A percentile compares a stretch with the other conserved stretches of the same genome.
phyloP scores from a whole-genome alignment of 2,113 vertebrate genomes.

The Carettochelys insculpta region DNA sequence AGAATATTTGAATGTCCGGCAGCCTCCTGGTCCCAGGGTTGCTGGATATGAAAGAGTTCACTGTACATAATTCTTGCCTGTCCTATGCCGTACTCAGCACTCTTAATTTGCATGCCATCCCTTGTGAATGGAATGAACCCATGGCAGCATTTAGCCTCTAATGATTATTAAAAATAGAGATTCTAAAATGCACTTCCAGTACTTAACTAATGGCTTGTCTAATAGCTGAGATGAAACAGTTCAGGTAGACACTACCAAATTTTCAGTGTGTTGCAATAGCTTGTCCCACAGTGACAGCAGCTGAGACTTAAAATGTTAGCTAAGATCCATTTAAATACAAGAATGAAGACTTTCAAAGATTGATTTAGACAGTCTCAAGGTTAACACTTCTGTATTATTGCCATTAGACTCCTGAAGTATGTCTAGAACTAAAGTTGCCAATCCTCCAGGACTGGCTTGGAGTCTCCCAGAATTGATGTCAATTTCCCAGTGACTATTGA shows the following conservation, averaged over 20 bases:
- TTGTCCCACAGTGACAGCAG: neutral
- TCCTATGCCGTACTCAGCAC: neutral
- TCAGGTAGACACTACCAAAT: neutral
- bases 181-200: neutral
- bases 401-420: neutral
- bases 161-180: neutral
- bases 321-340: neutral
- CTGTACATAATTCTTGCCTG: neutral
- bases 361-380: neutral
- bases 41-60: too few species aligned
- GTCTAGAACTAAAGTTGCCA: too few species aligned
- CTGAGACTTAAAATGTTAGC: neutral
- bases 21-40: too few species aligned
- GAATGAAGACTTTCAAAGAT: neutral
- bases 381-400: neutral
- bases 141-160: neutral
- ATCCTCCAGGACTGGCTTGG: too few species aligned
- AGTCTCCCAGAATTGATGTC: too few species aligned
- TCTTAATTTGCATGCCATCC: neutral
- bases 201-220: neutral
- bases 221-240: too few species aligned
- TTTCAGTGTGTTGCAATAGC: accelerated
- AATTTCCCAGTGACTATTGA: too few species aligned
- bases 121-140: neutral
- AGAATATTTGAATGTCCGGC: too few species aligned